Conservation (phyloP, 1,140 invertebrate genomes). For the Probaryconus sp. region DNA sequence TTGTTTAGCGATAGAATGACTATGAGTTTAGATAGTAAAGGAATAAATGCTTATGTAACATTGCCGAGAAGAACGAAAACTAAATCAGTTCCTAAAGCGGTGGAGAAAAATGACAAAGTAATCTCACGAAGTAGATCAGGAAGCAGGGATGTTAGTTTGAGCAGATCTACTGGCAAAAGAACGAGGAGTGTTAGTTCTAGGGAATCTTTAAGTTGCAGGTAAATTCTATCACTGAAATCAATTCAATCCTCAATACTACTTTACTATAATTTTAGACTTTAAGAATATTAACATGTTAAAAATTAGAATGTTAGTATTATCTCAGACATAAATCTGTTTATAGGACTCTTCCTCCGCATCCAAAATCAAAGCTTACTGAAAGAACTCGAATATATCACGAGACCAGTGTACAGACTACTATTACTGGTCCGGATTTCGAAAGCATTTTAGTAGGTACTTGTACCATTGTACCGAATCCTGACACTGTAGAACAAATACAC, state of each 20-base stretch:
- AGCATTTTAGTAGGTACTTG: slow-evolving; percentile 82
- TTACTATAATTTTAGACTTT: too few species aligned
- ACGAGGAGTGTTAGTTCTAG: slow-evolving; percentile 70
- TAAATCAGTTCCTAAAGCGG: slow-evolving; percentile 67
- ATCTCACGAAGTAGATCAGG: slow-evolving; percentile 69
- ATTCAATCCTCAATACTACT: too few species aligned
- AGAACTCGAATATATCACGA: slow-evolving; percentile 89
- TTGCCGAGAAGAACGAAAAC: slow-evolving; percentile 82
- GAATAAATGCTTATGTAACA: slow-evolving; percentile 86
- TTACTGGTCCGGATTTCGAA: slow-evolving; percentile 84
- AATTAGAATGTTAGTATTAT: not conserved
- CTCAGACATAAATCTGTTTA: slow-evolving; percentile 56
- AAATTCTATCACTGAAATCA: too few species aligned
- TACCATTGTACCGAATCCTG: slow-evolving; percentile 72
- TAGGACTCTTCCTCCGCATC: slow-evolving; percentile 72
- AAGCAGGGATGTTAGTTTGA: slow-evolving; percentile 68
- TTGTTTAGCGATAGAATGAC: slow-evolving; percentile 62
- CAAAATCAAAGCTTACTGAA: slow-evolving; percentile 70
- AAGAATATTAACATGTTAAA: too few species aligned
- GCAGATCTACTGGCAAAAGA: slow-evolving; percentile 66
- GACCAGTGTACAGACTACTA: slow-evolving; percentile 84
- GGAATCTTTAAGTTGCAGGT: slow-evolving; percentile 57
- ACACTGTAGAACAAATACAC: slow-evolving; percentile 74
- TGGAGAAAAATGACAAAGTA: slow-evolving; percentile 79
- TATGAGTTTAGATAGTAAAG: slow-evolving; percentile 77